Base-by-base conservation (phyloP, 2,888 invertebrate species). In the Aleiodes leptofemur region DNA sequence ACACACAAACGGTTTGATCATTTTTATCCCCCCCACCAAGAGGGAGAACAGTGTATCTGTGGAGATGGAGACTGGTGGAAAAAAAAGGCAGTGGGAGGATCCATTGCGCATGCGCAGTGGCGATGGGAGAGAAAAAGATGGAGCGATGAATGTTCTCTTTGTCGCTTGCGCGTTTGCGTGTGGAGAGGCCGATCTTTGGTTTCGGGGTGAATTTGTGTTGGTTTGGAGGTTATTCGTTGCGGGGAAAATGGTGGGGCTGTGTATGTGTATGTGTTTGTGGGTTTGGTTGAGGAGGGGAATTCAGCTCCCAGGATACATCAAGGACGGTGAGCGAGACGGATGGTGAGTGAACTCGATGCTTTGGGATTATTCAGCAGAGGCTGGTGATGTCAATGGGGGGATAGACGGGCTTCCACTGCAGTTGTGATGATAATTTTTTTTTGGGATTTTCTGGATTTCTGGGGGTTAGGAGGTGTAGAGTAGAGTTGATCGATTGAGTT, bases 281-380 rank as follows among this genome's bases (percentile, higher is more conserved):
- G 43, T 57, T 48, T 53, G 31, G 16, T 55, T 9, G n/a, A 34
- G 5, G 61, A 11, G 48, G 34, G 57, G 29, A 31, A 57, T 59
- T 64, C 43, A 43, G 14, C 66, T 48, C 68, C 66, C 73, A 73
- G 72, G 72, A 69, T 76, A 72, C 76, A 75, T 51, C 76, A 76
- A 76, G 76, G 76, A 76, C 76, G 76, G 57, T 53, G 68, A 59
- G 57, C 48, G 38, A 74, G 71, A 55, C 57, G 55, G 43, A 50
- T 68, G 70, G 72, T 59, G 76, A 76, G 72, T 59, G 76, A 76
- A 72, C 68, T 76, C 76, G 69, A 76, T 72, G 76, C 72, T 43
- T 43, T 59, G 55, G 50, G 72, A 72, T 57, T 69, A n/a, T 29
- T 14, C n/a, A 8, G 53, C 16, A 13, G 11, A 66, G 9, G 13